A percentile compares a stretch with the other conserved stretches of the same genome.
Conservation (phyloP, 2,888 invertebrate species). For the Halictus quadricinctus region DNA sequence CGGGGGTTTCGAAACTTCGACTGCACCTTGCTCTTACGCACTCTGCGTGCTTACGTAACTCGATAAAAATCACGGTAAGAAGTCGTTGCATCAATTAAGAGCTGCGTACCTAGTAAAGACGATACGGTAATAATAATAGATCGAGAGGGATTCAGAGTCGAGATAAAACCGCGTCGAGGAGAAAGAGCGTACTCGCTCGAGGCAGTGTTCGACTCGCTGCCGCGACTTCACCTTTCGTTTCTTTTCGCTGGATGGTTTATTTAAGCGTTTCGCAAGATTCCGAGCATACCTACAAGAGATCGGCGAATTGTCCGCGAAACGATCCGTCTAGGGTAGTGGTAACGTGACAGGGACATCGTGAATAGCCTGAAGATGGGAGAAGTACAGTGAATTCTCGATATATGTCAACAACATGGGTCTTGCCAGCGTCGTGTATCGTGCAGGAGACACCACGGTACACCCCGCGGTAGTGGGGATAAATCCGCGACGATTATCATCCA, state of each 20-base stretch:
- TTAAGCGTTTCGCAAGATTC: slow-evolving; percentile 22
- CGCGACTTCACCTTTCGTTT: neutral
- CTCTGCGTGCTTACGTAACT: neutral
- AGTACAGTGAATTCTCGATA: no score
- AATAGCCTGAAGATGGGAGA: neutral
- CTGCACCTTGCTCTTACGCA: slow-evolving; percentile 3
- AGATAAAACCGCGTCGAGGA: neutral
- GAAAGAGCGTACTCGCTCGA: neutral
- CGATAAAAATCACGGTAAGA: neutral
- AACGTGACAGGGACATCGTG: neutral
- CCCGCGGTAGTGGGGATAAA: no score
- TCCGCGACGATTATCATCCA: no score
- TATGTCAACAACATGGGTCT: no score
- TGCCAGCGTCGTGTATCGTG: no score
- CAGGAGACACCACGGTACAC: no score
- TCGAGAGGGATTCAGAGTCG: neutral
- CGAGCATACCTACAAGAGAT: neutral
- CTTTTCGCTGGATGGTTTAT: neutral
- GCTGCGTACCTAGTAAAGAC: neutral
- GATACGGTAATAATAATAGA: slow-evolving; percentile 1
- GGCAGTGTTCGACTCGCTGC: neutral
- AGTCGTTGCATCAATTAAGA: neutral
- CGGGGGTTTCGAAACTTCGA: neutral
- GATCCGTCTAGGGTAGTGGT: neutral
- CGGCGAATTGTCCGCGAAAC: slow-evolving; percentile 15